A percentile compares a stretch with the other conserved stretches of the same genome.
Evolutionary conservation across 2,888 invertebrate genomes (phyloP).

Genomic region (Psococerastis gibbosa): DNA sequence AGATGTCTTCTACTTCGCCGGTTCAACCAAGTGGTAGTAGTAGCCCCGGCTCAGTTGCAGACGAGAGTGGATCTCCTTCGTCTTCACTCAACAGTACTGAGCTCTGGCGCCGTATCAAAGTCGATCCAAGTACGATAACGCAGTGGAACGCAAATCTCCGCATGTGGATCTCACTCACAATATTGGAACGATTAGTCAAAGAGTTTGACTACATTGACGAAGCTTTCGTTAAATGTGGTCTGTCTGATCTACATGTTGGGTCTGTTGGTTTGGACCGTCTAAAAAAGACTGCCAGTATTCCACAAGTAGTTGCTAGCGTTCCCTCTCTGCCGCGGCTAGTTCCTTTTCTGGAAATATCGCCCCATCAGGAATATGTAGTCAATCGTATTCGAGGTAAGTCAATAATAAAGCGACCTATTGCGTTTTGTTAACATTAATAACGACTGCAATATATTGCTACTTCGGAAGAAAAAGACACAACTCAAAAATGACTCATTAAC

Average conservation of each 20-base stretch:
- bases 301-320: slow-evolving; percentile 23
- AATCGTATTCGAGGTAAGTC: slow-evolving; percentile 44
- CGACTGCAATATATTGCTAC: too few relatives aligned
- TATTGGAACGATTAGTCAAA: slow-evolving; percentile 50
- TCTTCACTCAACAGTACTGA: slow-evolving; percentile 27
- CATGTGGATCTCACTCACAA: slow-evolving; percentile 71
- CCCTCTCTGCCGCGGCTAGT: slow-evolving; percentile 43
- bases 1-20: slow-evolving; percentile 34
- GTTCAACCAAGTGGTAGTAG: too few relatives aligned
- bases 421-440: too few relatives aligned
- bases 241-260: slow-evolving; percentile 45
- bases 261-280: slow-evolving; percentile 52
- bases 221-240: slow-evolving; percentile 46
- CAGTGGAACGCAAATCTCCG: slow-evolving; percentile 63
- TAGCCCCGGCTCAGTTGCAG: slow-evolving; percentile 25
- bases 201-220: slow-evolving; percentile 57
- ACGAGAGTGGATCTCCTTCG: slow-evolving; percentile 28
- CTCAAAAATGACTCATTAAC: too few relatives aligned
- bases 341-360: slow-evolving; percentile 61
- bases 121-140: slow-evolving; percentile 46
- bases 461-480: too few relatives aligned
- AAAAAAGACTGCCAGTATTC: slow-evolving; percentile 46
- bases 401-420: too few relatives aligned
- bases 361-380: slow-evolving; percentile 73
- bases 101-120: slow-evolving; percentile 41